Base-by-base conservation (phyloP, 2,797 vertebrate species). In the Characodon lateralis region DNA sequence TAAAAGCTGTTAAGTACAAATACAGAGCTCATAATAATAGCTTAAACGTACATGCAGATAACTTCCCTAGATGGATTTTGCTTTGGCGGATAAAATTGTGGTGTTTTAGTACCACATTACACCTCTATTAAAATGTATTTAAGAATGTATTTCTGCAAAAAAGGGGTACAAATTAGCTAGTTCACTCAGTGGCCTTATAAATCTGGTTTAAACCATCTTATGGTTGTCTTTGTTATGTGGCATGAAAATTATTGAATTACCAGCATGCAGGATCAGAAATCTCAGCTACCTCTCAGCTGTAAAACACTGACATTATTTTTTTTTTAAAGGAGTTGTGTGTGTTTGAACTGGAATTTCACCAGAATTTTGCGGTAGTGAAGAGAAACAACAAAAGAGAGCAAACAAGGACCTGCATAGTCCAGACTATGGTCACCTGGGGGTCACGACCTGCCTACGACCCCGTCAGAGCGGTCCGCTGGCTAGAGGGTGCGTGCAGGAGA, bases 391-490 rank as follows among this genome's bases (percentile, higher is more conserved):
- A 93, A 93, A 48, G 39, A 78, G 55, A 79, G 39, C 53, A 77
- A 83, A 82, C n/a, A 78, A 80, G 81, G 83, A 84, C 83, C 81
- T 24, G 51, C 28, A 56, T 58, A 63, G 65, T 74, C 87, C 58
- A 46, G 83, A 82, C 85, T 72, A 81, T 71, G 94, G 95, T 96
- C 96, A 97, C 97, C 96, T 96, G 95, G 96, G 96, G 97, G 96
- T 97, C 97, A 93, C 95, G 97, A 98, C 97, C 97, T 96, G 95
- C 94, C 92, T 92, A 94, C 95, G 97, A 98, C 97, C 97, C 96
- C 96, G 85, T 95, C 95, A 95, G 96, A 97, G 97, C 97, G 96
- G 96, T 96, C 95, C 96, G 96, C 95, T 72, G 92, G 95, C 94
- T 94, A 92, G 95, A 93, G 95, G 94, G 95, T 89, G 75, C 39